Conservation (phyloP, 2,888 invertebrate genomes). For the Drosophila putrida region DNA sequence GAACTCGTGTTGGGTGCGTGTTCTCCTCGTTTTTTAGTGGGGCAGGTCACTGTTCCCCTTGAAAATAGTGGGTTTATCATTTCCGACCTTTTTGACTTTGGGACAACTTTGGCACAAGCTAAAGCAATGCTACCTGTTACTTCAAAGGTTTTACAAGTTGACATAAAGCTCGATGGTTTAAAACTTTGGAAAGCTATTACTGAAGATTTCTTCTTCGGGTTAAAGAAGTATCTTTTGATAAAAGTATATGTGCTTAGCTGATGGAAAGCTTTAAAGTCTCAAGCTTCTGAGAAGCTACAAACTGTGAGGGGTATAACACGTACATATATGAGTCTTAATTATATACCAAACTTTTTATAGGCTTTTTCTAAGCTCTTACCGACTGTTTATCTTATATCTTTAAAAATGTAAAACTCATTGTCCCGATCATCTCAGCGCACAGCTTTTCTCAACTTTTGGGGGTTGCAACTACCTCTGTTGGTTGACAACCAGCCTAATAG, state of each 20-base stretch:
- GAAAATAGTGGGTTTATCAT: not conserved
- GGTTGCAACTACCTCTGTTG: not conserved
- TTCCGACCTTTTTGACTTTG: conserved; percentile 30
- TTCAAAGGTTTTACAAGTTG: not conserved
- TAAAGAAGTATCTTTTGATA: not conserved
- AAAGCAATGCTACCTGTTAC: conserved; percentile 9
- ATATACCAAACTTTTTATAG: not conserved
- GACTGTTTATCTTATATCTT: not conserved
- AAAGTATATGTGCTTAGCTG: too few species aligned
- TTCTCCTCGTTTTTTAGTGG: conserved; percentile 4
- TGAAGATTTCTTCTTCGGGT: not conserved
- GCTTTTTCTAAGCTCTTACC: not conserved
- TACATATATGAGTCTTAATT: too few species aligned
- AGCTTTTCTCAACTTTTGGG: too few species aligned
- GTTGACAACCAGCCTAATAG: not conserved
- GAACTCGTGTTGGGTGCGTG: conserved; percentile 11
- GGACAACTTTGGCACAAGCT: conserved; percentile 47
- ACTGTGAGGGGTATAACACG: too few species aligned
- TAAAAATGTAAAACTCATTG: too few species aligned
- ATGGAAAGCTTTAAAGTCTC: too few species aligned
- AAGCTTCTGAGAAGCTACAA: too few species aligned
- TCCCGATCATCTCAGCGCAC: too few species aligned
- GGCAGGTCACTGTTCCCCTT: conserved; percentile 29
- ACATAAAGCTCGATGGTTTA: not conserved
- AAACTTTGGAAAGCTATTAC: not conserved